A percentile compares a stretch with the other conserved stretches of the same genome.
Evolutionary conservation across 2,888 invertebrate species (phyloP).

Genomic region (Amphipyra berbera): DNA sequence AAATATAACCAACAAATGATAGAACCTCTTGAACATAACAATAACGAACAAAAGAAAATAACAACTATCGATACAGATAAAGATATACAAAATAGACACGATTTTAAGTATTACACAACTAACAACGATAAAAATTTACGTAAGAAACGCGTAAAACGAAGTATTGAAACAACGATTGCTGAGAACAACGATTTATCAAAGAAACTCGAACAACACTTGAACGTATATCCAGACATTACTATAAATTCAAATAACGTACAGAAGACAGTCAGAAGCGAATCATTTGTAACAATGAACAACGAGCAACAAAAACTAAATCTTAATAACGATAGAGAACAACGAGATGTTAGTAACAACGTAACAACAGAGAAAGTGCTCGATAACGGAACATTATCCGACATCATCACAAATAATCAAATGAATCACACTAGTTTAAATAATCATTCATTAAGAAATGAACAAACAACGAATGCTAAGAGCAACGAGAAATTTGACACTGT

Average conservation of each 20-base stretch:
- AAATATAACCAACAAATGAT: conserved; percentile 2
- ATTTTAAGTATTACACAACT: not conserved
- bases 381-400: not conserved
- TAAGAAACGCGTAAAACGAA: conserved; percentile 33
- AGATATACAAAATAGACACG: not conserved
- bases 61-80: not conserved
- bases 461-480: not conserved
- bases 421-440: too few species aligned
- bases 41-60: not conserved
- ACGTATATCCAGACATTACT: not conserved
- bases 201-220: not conserved
- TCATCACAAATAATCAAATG: not conserved
- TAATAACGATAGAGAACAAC: not conserved
- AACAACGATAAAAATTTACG: not conserved
- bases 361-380: not conserved
- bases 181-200: not conserved
- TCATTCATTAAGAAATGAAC: not conserved
- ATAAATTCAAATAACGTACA: not conserved
- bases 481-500: too few species aligned
- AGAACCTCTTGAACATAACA: not conserved
- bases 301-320: not conserved
- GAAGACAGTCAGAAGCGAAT: not conserved
- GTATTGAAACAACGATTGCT: not conserved
- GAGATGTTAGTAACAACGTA: not conserved
- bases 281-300: not conserved